phyloP scores from a whole-genome alignment of 2,888 invertebrate genomes.

The Lamellibrachia satsuma region DNA sequence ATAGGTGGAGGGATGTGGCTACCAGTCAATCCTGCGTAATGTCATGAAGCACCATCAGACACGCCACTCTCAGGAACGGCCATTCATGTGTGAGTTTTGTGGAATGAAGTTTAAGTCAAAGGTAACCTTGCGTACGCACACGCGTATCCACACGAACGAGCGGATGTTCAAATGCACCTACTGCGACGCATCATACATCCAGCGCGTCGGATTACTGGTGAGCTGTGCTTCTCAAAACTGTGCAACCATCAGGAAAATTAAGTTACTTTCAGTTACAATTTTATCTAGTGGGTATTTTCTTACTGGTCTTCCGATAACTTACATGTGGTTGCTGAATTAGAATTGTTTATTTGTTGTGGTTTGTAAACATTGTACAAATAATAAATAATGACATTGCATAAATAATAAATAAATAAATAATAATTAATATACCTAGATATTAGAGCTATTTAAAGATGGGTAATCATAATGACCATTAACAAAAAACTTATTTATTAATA shows the following conservation, averaged over 20 bases:
- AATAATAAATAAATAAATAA: neutral
- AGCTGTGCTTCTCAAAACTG: neutral
- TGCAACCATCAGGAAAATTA: neutral
- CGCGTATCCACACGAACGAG: constrained; percentile 24
- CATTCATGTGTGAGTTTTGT: constrained; percentile 24
- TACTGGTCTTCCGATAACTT: constrained; percentile 17
- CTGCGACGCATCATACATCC: constrained; percentile 22
- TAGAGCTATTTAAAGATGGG: neutral
- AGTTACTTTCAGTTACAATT: neutral
- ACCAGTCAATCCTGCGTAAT: constrained; percentile 22
- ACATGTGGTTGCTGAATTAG: neutral
- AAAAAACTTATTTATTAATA: neutral
- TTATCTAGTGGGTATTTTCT: neutral
- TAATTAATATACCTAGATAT: neutral
- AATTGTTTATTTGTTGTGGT: constrained; percentile 6
- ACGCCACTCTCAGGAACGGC: constrained; percentile 22
- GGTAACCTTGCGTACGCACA: constrained; percentile 18
- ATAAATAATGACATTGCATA: neutral
- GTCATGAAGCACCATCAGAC: constrained; percentile 23
- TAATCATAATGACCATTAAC: constrained; percentile 14
- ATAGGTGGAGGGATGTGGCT: constrained; percentile 24
- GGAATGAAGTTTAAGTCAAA: constrained; percentile 20
- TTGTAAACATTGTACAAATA: neutral
- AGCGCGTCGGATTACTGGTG: constrained; percentile 20
- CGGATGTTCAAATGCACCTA: constrained; percentile 23